Conservation (phyloP, 2,113 vertebrate species). For the Bothrops jararaca region DNA sequence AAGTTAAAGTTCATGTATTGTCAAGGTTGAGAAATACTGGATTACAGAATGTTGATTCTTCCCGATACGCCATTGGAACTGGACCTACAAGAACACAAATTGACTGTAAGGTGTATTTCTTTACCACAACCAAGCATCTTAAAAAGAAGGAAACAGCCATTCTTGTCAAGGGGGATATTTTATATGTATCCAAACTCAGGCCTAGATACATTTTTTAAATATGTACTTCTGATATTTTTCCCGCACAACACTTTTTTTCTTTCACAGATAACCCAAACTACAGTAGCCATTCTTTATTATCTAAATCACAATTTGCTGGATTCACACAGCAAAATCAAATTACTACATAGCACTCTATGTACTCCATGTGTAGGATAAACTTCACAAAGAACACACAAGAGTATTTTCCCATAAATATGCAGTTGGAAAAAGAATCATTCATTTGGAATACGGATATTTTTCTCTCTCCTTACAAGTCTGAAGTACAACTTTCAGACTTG, state of each 20-base stretch:
- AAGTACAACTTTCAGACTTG: background rate
- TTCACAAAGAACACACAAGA: background rate
- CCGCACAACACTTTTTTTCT: background rate
- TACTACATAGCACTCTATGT: background rate
- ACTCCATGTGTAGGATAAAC: background rate
- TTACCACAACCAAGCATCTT: background rate
- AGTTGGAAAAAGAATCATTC: background rate
- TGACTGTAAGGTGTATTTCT: background rate
- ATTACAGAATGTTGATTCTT: background rate
- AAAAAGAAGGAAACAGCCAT: background rate
- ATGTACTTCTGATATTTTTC: background rate
- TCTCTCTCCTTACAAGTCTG: background rate
- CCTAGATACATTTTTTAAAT: background rate
- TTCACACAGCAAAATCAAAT: background rate
- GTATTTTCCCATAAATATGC: background rate
- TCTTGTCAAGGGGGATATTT: background rate
- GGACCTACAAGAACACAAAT: background rate
- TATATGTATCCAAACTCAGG: background rate
- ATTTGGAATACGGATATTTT: background rate
- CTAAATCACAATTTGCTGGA: background rate
- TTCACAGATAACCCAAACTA: background rate
- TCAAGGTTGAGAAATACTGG: background rate
- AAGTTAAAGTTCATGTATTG: background rate
- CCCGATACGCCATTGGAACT: background rate
- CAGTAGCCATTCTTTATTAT: background rate